phyloP scores from a whole-genome alignment of 2,888 invertebrate genomes.

The Nephrotoma appendiculata region DNA sequence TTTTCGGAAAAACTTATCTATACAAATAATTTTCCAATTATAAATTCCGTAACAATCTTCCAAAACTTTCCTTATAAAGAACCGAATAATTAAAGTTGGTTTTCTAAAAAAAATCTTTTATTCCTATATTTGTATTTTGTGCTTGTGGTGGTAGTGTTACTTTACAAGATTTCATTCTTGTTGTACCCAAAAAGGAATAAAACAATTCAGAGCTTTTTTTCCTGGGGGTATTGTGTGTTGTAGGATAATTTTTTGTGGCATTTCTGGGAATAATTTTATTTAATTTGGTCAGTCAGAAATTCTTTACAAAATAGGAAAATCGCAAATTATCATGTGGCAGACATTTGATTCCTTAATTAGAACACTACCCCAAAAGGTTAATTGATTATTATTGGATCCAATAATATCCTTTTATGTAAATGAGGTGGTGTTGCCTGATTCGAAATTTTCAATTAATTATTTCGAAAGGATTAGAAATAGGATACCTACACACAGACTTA shows the following conservation, averaged over 20 bases:
- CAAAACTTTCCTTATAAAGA: no score
- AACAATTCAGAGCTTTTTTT: not conserved
- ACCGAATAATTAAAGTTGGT: no score
- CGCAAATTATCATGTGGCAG: not conserved
- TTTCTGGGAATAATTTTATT: not conserved
- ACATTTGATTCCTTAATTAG: not conserved
- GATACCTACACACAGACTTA: not conserved
- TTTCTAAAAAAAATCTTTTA: not conserved
- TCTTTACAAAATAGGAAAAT: not conserved
- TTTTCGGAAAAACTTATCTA: no score
- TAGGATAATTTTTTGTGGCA: not conserved
- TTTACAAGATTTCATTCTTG: not conserved
- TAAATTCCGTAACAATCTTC: no score
- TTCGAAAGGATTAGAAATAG: no score
- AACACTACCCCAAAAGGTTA: not conserved
- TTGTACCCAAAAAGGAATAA: not conserved
- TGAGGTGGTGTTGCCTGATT: no score
- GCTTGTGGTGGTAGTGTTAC: not conserved
- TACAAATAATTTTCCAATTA: no score
- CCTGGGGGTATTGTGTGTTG: not conserved
- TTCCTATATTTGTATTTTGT: not conserved
- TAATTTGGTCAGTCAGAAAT: not conserved
- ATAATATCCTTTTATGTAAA: no score
- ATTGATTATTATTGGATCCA: not conserved
- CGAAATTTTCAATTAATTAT: no score